Evolutionary conservation across 2,888 invertebrate species (phyloP).

Genomic region (Oxystoma pomonae): DNA sequence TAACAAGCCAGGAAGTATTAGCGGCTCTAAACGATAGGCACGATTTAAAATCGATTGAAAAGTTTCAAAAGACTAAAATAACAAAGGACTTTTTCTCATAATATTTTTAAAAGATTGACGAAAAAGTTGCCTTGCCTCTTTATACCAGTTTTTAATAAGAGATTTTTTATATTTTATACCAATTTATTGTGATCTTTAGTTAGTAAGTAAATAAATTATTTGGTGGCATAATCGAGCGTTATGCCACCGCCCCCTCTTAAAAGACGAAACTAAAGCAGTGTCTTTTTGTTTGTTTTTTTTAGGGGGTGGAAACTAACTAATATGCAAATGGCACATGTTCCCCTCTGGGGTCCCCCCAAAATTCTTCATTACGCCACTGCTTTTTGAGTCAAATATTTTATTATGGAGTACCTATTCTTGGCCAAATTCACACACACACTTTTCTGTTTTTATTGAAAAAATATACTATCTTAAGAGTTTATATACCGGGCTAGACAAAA

Average conservation of each 20-base stretch:
- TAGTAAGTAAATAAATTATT: neutral
- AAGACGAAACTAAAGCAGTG: no score
- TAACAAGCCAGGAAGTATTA: slow-evolving; percentile 29
- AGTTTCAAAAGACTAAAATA: slow-evolving; percentile 28
- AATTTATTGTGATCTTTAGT: neutral
- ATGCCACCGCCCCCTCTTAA: neutral
- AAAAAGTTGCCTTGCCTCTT: slow-evolving; percentile 10
- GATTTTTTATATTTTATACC: neutral
- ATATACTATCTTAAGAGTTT: no score
- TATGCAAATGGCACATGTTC: no score
- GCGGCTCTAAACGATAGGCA: slow-evolving; percentile 31
- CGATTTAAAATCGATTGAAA: slow-evolving; percentile 30
- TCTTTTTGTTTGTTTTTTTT: no score
- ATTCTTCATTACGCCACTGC: no score
- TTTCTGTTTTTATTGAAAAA: no score
- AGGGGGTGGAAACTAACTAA: no score
- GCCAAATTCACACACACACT: no score
- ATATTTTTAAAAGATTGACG: slow-evolving; percentile 12
- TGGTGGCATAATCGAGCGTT: neutral
- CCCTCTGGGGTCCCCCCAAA: no score
- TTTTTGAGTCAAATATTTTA: no score
- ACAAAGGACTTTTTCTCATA: slow-evolving; percentile 32
- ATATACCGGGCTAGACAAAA: no score
- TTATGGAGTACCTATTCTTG: no score
- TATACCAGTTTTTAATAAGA: neutral